A percentile compares a stretch with the other conserved stretches of the same genome.
Conservation (phyloP, 2,797 vertebrate genomes). For the Chromis chromis region DNA sequence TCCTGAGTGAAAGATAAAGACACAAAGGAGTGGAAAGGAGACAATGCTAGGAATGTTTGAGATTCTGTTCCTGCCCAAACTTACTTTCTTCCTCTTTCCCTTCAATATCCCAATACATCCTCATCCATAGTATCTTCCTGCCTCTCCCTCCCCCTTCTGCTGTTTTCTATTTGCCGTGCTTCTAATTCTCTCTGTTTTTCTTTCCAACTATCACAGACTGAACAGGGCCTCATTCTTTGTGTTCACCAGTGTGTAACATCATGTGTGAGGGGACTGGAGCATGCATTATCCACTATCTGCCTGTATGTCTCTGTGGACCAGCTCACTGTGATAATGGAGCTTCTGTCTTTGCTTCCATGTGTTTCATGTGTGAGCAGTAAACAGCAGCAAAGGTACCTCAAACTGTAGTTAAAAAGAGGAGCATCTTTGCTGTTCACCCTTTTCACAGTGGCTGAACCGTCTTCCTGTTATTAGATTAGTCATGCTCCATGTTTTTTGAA, state of each 20-base stretch:
- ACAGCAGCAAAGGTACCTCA: conserved; percentile 13
- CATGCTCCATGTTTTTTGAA: conserved; percentile 52
- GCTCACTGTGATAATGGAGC: conserved; percentile 13
- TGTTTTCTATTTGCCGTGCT: conserved; percentile 31
- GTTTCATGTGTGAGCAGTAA: conserved; percentile 27
- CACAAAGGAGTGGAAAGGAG: conserved; percentile 24
- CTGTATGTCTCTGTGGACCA: conserved; percentile 14
- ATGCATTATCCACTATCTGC: conserved; percentile 10
- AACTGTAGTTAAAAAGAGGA: conserved; percentile 24
- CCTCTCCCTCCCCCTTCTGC: conserved; percentile 11
- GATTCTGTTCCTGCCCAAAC: conserved; percentile 11
- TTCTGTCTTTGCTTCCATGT: conserved; percentile 11
- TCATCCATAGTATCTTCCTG: conserved; percentile 2
- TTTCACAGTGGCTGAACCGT: conserved; percentile 41
- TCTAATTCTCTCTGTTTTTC: conserved; percentile 44
- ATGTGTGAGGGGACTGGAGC: conserved; percentile 33
- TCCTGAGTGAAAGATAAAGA: conserved; percentile 31
- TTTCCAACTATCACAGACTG: conserved; percentile 18
- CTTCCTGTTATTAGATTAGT: conserved; percentile 64
- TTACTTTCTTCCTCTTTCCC: background rate
- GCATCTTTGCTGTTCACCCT: conserved; percentile 19
- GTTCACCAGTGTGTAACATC: conserved; percentile 58
- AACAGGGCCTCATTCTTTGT: conserved; percentile 64
- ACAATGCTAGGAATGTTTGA: conserved; percentile 55
- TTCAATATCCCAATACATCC: conserved; percentile 2